Evolutionary conservation across 2,797 vertebrate species (phyloP).

Genomic region (Uromys caudimaculatus): DNA sequence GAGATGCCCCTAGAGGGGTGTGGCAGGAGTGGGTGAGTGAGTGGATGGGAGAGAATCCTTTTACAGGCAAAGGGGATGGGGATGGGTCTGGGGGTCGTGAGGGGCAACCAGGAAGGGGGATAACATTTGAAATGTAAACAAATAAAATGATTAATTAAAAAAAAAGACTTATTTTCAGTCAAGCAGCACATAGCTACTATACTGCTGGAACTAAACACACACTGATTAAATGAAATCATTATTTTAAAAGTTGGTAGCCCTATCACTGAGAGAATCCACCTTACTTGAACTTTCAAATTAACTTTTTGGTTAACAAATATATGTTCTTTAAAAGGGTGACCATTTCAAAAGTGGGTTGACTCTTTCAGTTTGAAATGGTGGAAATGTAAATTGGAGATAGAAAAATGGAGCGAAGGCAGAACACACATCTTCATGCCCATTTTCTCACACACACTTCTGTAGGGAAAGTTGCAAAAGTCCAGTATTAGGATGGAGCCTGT

Average conservation of each 20-base stretch:
- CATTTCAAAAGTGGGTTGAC: background rate
- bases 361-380: background rate
- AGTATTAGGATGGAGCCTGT: background rate
- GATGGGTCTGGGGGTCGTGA: background rate
- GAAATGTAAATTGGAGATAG: background rate
- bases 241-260: background rate
- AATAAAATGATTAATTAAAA: background rate
- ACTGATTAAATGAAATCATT: background rate
- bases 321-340: background rate
- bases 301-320: background rate
- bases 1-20: background rate
- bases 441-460: fast-evolving
- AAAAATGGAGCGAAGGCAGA: background rate
- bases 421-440: background rate
- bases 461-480: background rate
- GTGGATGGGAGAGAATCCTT: background rate
- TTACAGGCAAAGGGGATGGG: background rate
- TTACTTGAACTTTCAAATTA: background rate
- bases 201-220: background rate
- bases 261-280: background rate
- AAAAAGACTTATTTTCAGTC: background rate
- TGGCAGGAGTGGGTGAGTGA: too few species aligned
- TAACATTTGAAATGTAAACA: background rate
- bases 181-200: background rate
- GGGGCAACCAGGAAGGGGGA: background rate